phyloP scores from a whole-genome alignment of 1,140 invertebrate genomes.

The Gryllus bimaculatus region DNA sequence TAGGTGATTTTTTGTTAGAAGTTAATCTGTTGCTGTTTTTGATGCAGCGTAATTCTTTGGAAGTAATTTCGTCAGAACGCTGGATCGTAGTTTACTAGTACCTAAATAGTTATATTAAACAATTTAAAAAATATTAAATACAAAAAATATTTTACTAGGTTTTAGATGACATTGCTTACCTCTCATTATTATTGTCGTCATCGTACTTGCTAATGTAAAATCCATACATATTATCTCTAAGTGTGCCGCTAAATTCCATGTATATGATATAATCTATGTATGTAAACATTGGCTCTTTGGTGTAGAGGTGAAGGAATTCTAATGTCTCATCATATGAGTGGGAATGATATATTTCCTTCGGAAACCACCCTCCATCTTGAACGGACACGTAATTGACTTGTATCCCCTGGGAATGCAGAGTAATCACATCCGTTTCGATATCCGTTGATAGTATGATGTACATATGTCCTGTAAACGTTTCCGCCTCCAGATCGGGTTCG shows the following conservation, averaged over 20 bases:
- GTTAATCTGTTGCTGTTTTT: no score
- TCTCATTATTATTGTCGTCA: neutral
- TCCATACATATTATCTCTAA: slow-evolving; percentile 53
- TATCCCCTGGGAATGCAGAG: neutral
- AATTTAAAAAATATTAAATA: no score
- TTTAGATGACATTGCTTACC: no score
- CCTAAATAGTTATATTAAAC: no score
- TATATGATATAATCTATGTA: slow-evolving; percentile 33
- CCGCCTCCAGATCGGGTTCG: neutral
- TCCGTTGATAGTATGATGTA: neutral
- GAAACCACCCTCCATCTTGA: neutral
- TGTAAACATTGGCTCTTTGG: neutral
- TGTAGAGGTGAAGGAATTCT: neutral
- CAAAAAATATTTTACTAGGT: no score
- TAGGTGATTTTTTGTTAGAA: no score
- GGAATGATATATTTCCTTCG: neutral
- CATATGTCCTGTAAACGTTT: neutral
- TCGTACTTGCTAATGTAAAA: slow-evolving; percentile 74
- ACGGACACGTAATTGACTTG: neutral
- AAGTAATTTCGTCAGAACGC: no score
- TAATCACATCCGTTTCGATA: neutral
- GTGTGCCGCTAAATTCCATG: slow-evolving; percentile 41
- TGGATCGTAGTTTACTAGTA: no score
- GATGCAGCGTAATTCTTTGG: no score
- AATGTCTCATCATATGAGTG: neutral